Base-by-base conservation (phyloP, 1,140 invertebrate genomes). In the Steinernema feltiae region DNA sequence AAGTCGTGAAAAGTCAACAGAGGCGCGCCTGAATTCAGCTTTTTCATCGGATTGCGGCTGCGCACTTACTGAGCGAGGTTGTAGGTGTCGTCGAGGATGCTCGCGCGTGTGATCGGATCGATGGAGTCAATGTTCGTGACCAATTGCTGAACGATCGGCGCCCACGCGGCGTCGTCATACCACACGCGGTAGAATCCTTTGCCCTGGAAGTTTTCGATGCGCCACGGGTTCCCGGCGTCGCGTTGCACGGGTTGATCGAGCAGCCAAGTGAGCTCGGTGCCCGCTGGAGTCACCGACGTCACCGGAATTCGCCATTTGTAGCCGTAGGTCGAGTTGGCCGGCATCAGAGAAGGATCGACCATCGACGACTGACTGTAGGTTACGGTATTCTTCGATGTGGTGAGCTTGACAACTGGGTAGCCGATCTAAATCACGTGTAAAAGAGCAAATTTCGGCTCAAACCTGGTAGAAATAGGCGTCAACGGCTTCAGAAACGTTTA, bases 391-490 rank as follows among this genome's bases (percentile, higher is more conserved):
- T 63, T 63, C 53, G 12, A 17, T 46, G 70, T 24, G 70, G 32
- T 17, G 69, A 70, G 46, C 46, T 63, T 41, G 69, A 70, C 74
- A 32, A 75, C 15, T 70, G 69, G 31, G 74, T 48, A n/a, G 35
- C 27, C 35, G 32, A 69, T 27, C 69, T 71, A 30, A 69, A 30
- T n/a, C n/a, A n/a, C n/a, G n/a, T 46, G 41, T 46, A 12, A 46
- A n/a, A 46, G 7, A 46, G n/a, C 41, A 46, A 46, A 46, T 12
- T 3, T 72, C 46, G 7, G 31, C 24, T 21, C 30, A 41, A 18
- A 76, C 75, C 46, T 79, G 77, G 0, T 69, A 63, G 32, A 72
- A 70, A 31, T 77, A 79, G 1, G 75, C 30, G n/a, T 78, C 32
- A 48, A 79, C 72, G 32, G 77, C 77, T 1, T 31, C 31, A 18